Percentiles rank a stretch among this genome's conserved stretches.
phyloP scores from a whole-genome alignment of 2,797 vertebrate species.

The Martes flavigula region DNA sequence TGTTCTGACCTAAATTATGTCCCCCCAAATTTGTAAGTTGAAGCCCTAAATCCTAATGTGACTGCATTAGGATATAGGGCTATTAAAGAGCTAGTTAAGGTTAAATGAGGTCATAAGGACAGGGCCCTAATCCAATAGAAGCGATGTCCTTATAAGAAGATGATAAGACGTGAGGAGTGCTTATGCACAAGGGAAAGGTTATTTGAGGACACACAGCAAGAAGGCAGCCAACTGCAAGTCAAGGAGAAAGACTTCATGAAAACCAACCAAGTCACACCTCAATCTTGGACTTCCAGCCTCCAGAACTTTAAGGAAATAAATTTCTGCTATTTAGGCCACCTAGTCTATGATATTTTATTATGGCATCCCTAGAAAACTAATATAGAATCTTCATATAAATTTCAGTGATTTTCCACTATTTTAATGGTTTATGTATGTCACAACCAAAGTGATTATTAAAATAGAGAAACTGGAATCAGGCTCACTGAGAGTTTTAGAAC shows the following conservation, averaged over 20 bases:
- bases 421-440: not conserved
- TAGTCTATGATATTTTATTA: not conserved
- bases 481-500: not conserved
- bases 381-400: not conserved
- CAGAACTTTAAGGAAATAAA: not conserved
- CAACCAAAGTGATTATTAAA: not conserved
- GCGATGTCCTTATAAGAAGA: not conserved
- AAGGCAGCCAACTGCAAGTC: not conserved
- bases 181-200: not conserved
- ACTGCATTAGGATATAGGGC: not conserved
- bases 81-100: not conserved
- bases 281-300: not conserved
- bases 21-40: not conserved
- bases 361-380: not conserved
- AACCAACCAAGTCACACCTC: not conserved
- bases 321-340: not conserved
- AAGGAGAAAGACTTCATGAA: not conserved
- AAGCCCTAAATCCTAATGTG: not conserved
- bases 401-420: not conserved
- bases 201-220: not conserved
- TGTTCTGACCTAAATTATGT: not conserved
- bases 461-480: not conserved
- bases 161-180: accelerated
- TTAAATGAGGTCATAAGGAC: not conserved
- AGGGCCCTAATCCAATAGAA: not conserved